Percentiles rank a stretch among this genome's conserved stretches.
Conservation (phyloP, 2,113 vertebrate genomes). For the Hydropotes inermis region DNA sequence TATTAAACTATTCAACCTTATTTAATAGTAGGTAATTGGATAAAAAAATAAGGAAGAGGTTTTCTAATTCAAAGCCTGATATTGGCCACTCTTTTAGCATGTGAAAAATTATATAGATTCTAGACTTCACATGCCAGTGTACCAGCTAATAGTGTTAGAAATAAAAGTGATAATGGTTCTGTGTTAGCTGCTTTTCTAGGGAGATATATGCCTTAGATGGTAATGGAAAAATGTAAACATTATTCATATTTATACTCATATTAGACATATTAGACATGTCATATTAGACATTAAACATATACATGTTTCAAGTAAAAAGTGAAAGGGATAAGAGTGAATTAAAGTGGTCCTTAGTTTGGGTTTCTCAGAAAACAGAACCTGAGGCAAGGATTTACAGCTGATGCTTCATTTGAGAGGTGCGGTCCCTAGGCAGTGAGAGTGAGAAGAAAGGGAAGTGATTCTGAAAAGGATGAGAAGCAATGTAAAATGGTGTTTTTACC, state of each 20-base stretch:
- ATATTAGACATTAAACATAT: not conserved
- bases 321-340: not conserved
- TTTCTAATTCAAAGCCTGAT: constrained; percentile 8
- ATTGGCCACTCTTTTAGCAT: not conserved
- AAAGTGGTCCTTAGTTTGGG: not conserved
- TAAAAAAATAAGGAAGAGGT: not conserved
- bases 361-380: not conserved
- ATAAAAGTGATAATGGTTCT: not conserved
- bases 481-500: not conserved
- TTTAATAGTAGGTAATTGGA: constrained; percentile 14
- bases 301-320: not conserved
- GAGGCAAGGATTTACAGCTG: not conserved
- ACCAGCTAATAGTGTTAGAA: not conserved
- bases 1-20: not conserved
- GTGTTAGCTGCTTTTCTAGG: not conserved
- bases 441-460: not conserved
- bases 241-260: not conserved
- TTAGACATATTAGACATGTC: not conserved
- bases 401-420: not conserved
- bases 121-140: not conserved
- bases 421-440: not conserved
- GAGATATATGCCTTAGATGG: not conserved
- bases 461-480: not conserved
- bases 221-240: not conserved
- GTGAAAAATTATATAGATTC: not conserved